These are phyloP conservation scores for Tillus elongatus DNA, from an alignment of 2,888 invertebrate genomes.

Conservation along the genomic window DNA sequence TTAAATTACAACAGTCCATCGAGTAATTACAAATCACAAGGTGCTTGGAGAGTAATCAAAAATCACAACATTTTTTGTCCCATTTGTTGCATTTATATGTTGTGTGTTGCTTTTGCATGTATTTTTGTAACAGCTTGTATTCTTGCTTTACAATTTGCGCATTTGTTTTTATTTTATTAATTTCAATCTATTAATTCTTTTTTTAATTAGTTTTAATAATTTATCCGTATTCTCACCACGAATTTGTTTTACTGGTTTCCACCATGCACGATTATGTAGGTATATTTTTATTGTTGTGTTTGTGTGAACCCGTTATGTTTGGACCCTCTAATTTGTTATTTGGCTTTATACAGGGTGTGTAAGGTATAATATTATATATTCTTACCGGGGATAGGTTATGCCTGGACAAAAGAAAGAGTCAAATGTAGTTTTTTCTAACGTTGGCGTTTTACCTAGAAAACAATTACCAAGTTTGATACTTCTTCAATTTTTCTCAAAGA, in stretches of 20 bases:
- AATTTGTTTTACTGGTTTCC: slow-evolving; percentile 39
- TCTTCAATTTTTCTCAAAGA: no score
- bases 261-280: slow-evolving; percentile 21
- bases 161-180: slow-evolving; percentile 13
- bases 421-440: no score
- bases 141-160: no score
- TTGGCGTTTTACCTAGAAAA: no score
- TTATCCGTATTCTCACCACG: slow-evolving; percentile 14
- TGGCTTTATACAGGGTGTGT: no score
- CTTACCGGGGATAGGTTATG: no score
- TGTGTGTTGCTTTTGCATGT: neutral
- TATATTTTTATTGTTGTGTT: slow-evolving; percentile 18
- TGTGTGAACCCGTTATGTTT: slow-evolving; percentile 23
- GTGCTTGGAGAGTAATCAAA: no score
- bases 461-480: no score
- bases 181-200: neutral
- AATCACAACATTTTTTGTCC: no score
- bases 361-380: slow-evolving; percentile 2
- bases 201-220: neutral
- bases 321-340: slow-evolving; percentile 21
- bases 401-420: no score
- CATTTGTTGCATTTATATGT: neutral
- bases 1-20: no score
- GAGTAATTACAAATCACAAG: no score
- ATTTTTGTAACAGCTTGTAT: neutral